Conservation (phyloP, 2,113 vertebrate species). For the Callipepla squamata region DNA sequence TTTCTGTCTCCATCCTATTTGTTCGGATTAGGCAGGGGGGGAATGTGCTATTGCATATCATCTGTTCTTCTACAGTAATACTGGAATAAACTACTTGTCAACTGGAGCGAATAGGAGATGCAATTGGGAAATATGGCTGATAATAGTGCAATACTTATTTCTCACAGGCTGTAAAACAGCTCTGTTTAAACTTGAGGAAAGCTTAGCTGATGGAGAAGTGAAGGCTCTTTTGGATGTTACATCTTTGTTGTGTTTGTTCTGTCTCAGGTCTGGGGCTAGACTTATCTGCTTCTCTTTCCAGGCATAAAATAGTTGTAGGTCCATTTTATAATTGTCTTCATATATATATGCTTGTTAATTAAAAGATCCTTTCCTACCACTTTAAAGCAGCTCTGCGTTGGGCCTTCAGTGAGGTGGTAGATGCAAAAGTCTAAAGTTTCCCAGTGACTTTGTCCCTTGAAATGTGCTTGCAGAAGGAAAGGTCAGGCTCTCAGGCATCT, state of each 20-base stretch:
- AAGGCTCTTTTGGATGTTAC: not conserved
- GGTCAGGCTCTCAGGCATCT: not conserved
- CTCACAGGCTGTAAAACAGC: not conserved
- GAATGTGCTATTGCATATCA: fast-evolving
- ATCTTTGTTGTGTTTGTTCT: not conserved
- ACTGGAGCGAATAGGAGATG: fast-evolving
- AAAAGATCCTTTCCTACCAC: not conserved
- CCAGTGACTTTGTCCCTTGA: not conserved
- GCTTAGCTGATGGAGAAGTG: not conserved
- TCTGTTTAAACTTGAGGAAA: not conserved
- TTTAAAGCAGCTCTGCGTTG: not conserved
- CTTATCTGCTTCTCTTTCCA: not conserved
- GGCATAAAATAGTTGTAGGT: not conserved
- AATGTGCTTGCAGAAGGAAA: slow-evolving; percentile 19
- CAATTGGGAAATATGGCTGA: not conserved
- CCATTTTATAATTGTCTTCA: not conserved
- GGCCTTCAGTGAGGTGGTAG: not conserved
- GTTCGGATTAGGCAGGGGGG: not conserved
- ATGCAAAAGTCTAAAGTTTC: not conserved
- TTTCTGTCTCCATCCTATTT: not conserved
- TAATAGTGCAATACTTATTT: fast-evolving
- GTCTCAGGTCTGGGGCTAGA: fast-evolving
- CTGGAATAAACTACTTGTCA: not conserved
- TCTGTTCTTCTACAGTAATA: fast-evolving
- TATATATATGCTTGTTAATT: not conserved